Evolutionary conservation across 2,113 vertebrate species (phyloP), one percentile per base, ranked within the genome.

Genomic region (Cavia aperea): DNA sequence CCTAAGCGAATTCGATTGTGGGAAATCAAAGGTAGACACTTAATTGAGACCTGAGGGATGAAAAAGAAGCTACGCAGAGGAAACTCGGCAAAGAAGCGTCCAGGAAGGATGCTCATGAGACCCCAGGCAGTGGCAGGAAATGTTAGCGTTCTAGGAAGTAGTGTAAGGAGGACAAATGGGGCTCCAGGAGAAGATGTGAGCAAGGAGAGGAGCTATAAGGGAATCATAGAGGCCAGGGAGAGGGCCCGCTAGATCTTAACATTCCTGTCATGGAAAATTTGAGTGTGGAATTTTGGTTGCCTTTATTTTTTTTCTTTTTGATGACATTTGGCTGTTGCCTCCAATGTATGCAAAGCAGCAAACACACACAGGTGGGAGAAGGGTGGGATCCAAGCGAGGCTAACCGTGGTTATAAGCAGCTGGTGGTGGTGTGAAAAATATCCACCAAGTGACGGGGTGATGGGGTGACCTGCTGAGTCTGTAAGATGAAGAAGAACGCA

Each of bases 181-280:
- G 18, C n/a, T 29, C 86, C 24, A 5, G 12, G 15, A 85, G 63
- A 2, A 11, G 68, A 11, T 0, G 2, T 15, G 26, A 78, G 5
- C 6, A 43, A 1, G 9, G 39, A 78, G 36, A 13, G 24, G 31
- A 68, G 21, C 13, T 7, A 6, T 43, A 49, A 77, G 43, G 12
- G 29, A 39, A 29, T 21, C 7, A 3, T 10, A 15, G 5, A 29
- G 18, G 19, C 5, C 19, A 4, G 24, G 14, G 29, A 65, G n/a
- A 16, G 23, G 23, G 4, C 4, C 1, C 6, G 11, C 4, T 10
- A 1, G 51, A 70, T 1, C 3, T 51, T 21, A 10, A 62, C 23
- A 8, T 46, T 65, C 72, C 60, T 60, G 21, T 21, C 43, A 1
- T 3, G 2, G 4, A 77, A 51, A 86, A 39, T 24, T 46, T 66